Percentiles rank a stretch among this genome's conserved stretches.
phyloP scores from a whole-genome alignment of 1,140 invertebrate species.

The Lordiphosa mommai region DNA sequence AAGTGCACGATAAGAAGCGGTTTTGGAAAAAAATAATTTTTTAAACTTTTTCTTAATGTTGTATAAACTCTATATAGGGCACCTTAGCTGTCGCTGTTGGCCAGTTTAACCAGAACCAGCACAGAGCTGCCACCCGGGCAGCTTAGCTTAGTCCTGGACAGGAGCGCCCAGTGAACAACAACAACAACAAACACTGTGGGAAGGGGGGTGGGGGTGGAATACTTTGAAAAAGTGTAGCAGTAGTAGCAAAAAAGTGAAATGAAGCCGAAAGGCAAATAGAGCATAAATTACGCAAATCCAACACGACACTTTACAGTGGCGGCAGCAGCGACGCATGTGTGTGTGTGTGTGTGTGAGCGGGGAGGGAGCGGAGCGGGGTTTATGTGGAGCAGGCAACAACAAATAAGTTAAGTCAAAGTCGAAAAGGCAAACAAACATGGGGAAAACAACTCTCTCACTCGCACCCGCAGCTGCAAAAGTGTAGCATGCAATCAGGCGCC shows the following conservation, averaged over 20 bases:
- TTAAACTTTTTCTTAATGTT: no score
- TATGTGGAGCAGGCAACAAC: constrained; percentile 31
- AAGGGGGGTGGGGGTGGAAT: constrained; percentile 29
- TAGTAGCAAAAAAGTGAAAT: constrained; percentile 67
- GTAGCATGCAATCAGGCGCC: constrained; percentile 70
- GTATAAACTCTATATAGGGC: no score
- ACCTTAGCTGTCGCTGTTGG: no score
- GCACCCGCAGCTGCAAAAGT: constrained; percentile 24
- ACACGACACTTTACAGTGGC: constrained; percentile 59
- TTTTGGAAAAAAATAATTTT: no score
- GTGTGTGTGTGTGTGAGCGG: constrained; percentile 7
- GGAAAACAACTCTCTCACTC: constrained; percentile 3
- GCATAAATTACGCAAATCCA: constrained; percentile 78
- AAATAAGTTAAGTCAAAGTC: constrained; percentile 77
- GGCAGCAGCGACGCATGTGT: constrained; percentile 9
- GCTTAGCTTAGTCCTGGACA: background rate
- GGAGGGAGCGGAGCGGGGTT: background rate
- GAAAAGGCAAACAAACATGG: constrained; percentile 61
- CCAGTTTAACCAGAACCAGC: background rate
- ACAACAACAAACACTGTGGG: background rate
- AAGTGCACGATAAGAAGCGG: no score
- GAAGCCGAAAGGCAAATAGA: constrained; percentile 77
- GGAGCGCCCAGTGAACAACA: constrained; percentile 1
- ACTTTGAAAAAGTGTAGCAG: constrained; percentile 41
- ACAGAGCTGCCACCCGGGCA: background rate